Evolutionary conservation across 2,888 invertebrate species (phyloP), one percentile per base, ranked within the genome.

Genomic region (Rhagonycha fulva): DNA sequence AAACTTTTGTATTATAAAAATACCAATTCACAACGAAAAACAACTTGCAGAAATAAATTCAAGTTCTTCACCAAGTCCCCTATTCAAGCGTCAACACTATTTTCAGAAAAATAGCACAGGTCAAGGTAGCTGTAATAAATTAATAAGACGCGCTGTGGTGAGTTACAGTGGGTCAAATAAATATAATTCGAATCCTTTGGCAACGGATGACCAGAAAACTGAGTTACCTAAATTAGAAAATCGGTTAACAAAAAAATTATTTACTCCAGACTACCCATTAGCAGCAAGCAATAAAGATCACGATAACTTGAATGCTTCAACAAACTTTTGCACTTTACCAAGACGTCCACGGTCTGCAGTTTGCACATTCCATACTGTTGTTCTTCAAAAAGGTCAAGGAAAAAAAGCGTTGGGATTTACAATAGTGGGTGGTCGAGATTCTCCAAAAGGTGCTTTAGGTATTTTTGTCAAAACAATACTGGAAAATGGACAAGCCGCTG

Each of bases 321-420:
- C 85, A 2, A 93, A 92, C 85, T 94, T 94, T 85, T 94, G 94
- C 85, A 94, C 94, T 5, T 87, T 94, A 71, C 94, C 94, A 2
- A 88, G 94, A 79, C 89, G 93, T 84, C 94, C 94, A 9, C 89
- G 92, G 78, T 93, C 92, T 24, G 91, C 92, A 0, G 89, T 92
- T 47, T 93, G 93, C 81, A 92, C 92, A 0, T 93, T 93, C 82
- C 92, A 93, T 80, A 94, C 94, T 0, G 92, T 94, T 14, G 91
- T 93, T 9, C 92, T 94, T 84, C 93, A 94, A 85, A 96, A 96
- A 85, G 96, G 95, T 1, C 91, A 92, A 9, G 94, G 95, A 2
- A 94, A 94, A 85, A 96, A 95, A 87, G 94, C 94, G 0, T 90
- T 96, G 32, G 96, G 96, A n/a, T 96, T 96, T 86, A 96, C 95